Evolutionary conservation across 2,888 invertebrate species (phyloP), one percentile per base, ranked within the genome.

Genomic region (Arctia plantaginis): DNA sequence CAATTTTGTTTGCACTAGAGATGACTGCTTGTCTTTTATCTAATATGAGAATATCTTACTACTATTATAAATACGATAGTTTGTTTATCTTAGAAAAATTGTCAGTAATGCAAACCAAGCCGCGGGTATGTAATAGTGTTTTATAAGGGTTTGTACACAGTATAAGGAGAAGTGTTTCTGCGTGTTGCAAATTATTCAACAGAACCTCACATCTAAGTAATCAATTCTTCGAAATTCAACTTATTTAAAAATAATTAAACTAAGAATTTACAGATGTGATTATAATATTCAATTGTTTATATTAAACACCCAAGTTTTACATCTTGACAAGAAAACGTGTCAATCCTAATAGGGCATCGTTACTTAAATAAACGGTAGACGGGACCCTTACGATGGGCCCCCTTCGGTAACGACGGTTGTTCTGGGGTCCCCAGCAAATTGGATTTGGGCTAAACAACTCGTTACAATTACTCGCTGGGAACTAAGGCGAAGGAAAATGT

Each of bases 401-500:
- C 87, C 88, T 82, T 82, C 80, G 77, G 77, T 90, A 88, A 89
- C 85, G 89, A 86, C 80, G 78, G 78, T 78, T 82, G 80, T 82
- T 80, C 27, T 80, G 77, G 85, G 81, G 85, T 81, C 85, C 86
- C 76, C 73, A 77, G 64, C 84, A 93, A 94, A 94, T 94, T 93
- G 91, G 91, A 93, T 94, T 93, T 89, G 76, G 80, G 85, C 88
- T 86, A 93, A 93, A 93, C 93, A 93, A 93, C 89, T 91, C 91
- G 91, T 93, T 91, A 90, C 84, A 86, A 89, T 89, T 87, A 87
- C 86, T 84, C 80, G 64, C 75, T 62, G 72, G 72, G 70, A 44
- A 65, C 55, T 30, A 39, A 74, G 20, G 71, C 70, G 70, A 73
- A 65, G 8, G 69, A 76, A 75, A 30, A 66, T 70, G 77, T 74